Evolutionary conservation across 2,113 vertebrate genomes (phyloP), one percentile per base, ranked within the genome.

Genomic region (Pelecanoides urinatrix): DNA sequence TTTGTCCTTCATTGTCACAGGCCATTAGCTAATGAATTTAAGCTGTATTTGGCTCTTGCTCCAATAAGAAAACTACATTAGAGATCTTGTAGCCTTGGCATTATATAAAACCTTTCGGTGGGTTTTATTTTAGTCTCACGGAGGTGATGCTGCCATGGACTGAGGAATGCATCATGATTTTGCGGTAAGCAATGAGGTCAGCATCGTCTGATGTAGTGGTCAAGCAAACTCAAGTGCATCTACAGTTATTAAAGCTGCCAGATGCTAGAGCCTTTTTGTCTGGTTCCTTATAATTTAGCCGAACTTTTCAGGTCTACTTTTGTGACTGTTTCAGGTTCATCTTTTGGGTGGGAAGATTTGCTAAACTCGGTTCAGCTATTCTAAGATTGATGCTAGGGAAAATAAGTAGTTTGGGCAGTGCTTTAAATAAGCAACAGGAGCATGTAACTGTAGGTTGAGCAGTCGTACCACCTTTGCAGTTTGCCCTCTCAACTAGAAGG

Each of bases 1-100:
- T 97, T 96, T 86, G 81, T 97, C 95, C 86, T 94, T 80, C 82
- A 52, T 94, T 88, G 88, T 90, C 86, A 90, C 58, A 91, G 76
- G 77, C 78, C 83, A 96, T 96, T 94, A 94, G 71, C 62, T 95
- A 96, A 95, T 96, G 86, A 96, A 91, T 96, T 97, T 94, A 97
- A 96, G 78, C 88, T 92, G 56, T 92, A 68, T 66, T 95, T 97
- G 82, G 63, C 74, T 66, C 93, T 94, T 92, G 78, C 53, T 90
- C 63, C 61, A 75, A 4, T 92, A 93, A 87, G 89, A 86, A 95
- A 96, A 92, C 36, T 59, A 42, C 91, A 90, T 62, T 59, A 96
- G 67, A 78, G 92, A 30, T 94, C 96, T 92, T 44, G 53, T 86
- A 76, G 87, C 47, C 36, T n/a, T 76, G 84, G 59, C 30, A 56